These are phyloP conservation scores for Simalia tracyae DNA, from an alignment of 2,797 vertebrate genomes.

Conservation along the genomic window DNA sequence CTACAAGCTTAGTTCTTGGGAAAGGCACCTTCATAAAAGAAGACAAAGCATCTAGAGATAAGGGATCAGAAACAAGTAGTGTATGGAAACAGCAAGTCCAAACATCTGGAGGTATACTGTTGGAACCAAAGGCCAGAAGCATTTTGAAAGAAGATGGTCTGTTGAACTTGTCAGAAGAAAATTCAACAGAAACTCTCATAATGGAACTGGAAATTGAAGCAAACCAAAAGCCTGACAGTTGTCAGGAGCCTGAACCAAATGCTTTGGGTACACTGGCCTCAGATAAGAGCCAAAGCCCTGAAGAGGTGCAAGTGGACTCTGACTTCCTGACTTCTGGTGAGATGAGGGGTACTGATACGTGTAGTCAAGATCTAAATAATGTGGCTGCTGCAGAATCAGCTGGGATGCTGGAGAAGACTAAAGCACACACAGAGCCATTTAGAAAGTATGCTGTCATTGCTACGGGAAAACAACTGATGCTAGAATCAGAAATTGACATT, in stretches of 20 bases:
- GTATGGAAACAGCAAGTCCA: conserved; percentile 17
- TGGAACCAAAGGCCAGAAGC: conserved; percentile 9
- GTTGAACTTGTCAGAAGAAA: conserved; percentile 19
- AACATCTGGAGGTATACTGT: not conserved
- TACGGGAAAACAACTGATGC: conserved; percentile 26
- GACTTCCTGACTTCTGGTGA: not conserved
- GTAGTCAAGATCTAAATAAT: conserved; percentile 29
- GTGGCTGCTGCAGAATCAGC: conserved; percentile 43
- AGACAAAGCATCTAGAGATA: not conserved
- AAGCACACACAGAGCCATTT: not conserved
- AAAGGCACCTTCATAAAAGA: conserved; percentile 23
- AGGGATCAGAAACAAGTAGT: conserved; percentile 1
- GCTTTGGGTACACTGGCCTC: conserved; percentile 28
- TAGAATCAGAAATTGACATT: not conserved
- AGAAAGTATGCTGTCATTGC: not conserved
- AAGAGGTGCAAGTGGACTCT: not conserved
- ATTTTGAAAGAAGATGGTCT: not conserved
- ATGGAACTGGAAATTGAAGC: conserved; percentile 35
- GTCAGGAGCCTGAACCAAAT: conserved; percentile 35
- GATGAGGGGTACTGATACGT: not conserved
- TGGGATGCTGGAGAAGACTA: conserved; percentile 28
- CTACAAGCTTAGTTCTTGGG: conserved; percentile 8
- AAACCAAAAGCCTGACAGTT: conserved; percentile 1
- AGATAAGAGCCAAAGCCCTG: not conserved
- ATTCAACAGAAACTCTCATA: conserved; percentile 15